Percentiles rank a stretch among this genome's conserved stretches.
These are phyloP conservation scores for Thalassarche chlororhynchos DNA, from an alignment of 2,113 vertebrate species.

Conservation along the genomic window DNA sequence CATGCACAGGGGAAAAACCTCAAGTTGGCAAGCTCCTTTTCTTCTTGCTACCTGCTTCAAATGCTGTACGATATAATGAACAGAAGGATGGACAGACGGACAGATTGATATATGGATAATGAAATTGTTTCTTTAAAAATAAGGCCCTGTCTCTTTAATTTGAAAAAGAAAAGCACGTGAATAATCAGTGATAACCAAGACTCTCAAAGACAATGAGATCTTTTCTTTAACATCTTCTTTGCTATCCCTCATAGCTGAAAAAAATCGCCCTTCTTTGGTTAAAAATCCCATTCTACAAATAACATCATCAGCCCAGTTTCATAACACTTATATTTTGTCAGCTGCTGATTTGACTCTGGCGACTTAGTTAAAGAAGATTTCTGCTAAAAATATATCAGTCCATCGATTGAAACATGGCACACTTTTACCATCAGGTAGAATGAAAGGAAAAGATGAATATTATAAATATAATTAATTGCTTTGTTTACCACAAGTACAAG, in stretches of 20 bases:
- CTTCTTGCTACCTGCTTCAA: background rate
- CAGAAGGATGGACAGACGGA: background rate
- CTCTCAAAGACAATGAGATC: background rate
- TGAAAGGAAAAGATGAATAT: background rate
- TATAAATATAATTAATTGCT: background rate
- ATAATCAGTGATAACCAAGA: background rate
- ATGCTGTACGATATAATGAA: background rate
- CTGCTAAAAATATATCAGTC: conserved; percentile 17
- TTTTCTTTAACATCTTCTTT: background rate
- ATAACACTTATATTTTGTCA: conserved; percentile 27
- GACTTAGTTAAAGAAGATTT: conserved; percentile 36
- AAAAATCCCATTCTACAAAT: background rate
- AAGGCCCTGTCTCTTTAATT: background rate
- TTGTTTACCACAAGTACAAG: background rate
- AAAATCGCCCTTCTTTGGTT: background rate
- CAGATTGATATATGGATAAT: background rate
- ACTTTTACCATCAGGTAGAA: background rate
- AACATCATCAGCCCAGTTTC: background rate
- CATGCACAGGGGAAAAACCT: background rate
- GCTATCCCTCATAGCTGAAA: background rate
- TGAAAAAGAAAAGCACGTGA: background rate
- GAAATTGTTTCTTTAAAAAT: background rate
- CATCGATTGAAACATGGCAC: background rate
- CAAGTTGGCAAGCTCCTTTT: background rate
- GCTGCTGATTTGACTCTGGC: background rate